Percentiles rank a stretch among this genome's conserved stretches.
These are phyloP conservation scores for Takifugu rubripes DNA, from an alignment of 2,797 vertebrate species.

Conservation along the genomic window DNA sequence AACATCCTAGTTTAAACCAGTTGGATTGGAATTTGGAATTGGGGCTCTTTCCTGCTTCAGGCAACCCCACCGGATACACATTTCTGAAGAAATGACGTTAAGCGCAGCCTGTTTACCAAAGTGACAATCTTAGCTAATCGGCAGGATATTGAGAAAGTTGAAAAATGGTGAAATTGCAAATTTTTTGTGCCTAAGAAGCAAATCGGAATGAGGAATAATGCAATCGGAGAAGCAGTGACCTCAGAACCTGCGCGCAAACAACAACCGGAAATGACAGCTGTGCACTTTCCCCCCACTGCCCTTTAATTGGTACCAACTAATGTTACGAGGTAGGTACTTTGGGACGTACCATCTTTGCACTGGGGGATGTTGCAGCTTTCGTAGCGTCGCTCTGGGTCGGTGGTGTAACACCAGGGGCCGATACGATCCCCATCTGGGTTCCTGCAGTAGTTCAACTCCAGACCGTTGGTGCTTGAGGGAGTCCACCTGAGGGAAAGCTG, in stretches of 20 bases:
- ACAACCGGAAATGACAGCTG: neutral
- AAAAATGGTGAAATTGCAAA: neutral
- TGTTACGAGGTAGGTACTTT: too few relatives aligned
- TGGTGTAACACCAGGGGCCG: constrained; percentile 95
- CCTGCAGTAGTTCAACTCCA: constrained; percentile 92
- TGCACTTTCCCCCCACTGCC: neutral
- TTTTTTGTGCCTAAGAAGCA: neutral
- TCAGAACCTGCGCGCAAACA: neutral
- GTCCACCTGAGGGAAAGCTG: constrained; percentile 75
- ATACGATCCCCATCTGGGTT: constrained; percentile 86
- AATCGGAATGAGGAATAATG: neutral
- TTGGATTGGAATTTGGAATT: neutral
- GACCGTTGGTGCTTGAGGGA: constrained; percentile 79
- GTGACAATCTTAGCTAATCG: neutral
- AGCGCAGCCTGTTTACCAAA: neutral
- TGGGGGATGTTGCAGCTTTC: constrained; percentile 89
- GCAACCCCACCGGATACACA: too few relatives aligned
- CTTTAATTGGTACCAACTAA: neutral
- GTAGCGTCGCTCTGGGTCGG: constrained; percentile 79
- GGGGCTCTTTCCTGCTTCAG: too few relatives aligned
- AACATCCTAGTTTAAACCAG: too few relatives aligned
- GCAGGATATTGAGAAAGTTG: neutral
- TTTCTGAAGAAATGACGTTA: too few relatives aligned
- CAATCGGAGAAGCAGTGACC: too few relatives aligned
- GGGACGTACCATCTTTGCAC: constrained; percentile 83